Conservation (phyloP, 2,888 invertebrate genomes). For the Shargacucullia verbasci region DNA sequence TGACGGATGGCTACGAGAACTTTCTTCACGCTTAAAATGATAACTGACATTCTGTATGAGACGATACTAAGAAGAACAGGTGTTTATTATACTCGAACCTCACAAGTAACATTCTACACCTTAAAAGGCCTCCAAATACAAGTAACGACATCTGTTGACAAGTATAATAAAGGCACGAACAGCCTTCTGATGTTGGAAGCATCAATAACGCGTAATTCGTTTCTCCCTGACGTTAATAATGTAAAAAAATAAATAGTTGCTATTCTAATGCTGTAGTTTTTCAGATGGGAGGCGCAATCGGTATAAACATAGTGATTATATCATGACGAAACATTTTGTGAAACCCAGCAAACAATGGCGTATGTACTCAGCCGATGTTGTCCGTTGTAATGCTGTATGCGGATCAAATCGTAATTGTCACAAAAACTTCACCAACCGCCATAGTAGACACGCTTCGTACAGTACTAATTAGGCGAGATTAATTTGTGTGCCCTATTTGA, state of each 20-base stretch:
- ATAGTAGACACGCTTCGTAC: slow-evolving; percentile 35
- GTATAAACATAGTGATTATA: slow-evolving; percentile 65
- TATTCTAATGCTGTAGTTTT: slow-evolving; percentile 34
- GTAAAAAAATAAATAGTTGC: slow-evolving; percentile 24
- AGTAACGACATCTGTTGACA: slow-evolving; percentile 25
- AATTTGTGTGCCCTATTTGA: slow-evolving; percentile 32
- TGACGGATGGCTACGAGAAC: slow-evolving; percentile 34
- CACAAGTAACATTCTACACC: slow-evolving; percentile 1
- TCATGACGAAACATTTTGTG: slow-evolving; percentile 76
- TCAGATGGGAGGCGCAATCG: slow-evolving; percentile 43
- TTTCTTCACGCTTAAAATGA: slow-evolving; percentile 24
- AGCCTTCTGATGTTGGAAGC: slow-evolving; percentile 19
- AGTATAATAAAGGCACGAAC: slow-evolving; percentile 7
- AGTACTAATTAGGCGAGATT: slow-evolving; percentile 43
- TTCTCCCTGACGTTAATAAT: slow-evolving; percentile 17
- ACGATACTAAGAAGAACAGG: slow-evolving; percentile 21
- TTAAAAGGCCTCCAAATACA: slow-evolving; percentile 7
- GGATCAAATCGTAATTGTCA: slow-evolving; percentile 77
- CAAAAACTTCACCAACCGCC: slow-evolving; percentile 62
- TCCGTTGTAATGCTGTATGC: slow-evolving; percentile 74
- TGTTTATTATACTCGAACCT: slow-evolving; percentile 10
- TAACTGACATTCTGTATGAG: slow-evolving; percentile 14
- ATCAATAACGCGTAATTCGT: slow-evolving; percentile 28
- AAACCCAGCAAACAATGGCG: slow-evolving; percentile 74
- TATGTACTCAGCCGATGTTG: slow-evolving; percentile 74